A percentile compares a stretch with the other conserved stretches of the same genome.
phyloP scores from a whole-genome alignment of 2,113 vertebrate genomes.

The Equus przewalskii region DNA sequence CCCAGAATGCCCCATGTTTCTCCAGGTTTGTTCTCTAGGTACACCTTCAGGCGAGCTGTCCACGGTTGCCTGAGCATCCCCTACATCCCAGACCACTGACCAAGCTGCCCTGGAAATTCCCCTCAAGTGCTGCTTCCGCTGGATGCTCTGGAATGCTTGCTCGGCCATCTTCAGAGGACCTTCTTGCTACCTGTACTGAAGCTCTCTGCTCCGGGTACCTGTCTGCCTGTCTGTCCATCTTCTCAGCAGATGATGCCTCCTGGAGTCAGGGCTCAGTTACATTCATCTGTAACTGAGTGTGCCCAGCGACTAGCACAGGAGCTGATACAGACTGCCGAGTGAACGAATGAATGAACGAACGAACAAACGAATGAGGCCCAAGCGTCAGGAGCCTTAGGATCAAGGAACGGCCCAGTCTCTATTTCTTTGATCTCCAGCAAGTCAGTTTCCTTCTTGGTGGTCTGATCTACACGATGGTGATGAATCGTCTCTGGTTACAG shows the following conservation, averaged over 20 bases:
- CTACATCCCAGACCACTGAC: background rate
- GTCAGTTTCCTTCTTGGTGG: background rate
- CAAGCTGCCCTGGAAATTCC: background rate
- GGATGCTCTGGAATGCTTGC: background rate
- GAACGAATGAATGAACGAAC: background rate
- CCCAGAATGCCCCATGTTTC: background rate
- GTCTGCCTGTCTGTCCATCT: background rate
- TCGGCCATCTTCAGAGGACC: background rate
- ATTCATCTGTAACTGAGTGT: background rate
- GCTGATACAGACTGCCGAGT: background rate
- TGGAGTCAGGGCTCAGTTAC: background rate
- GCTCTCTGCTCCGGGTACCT: background rate
- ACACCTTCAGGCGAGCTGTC: background rate
- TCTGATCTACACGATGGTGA: background rate
- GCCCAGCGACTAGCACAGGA: background rate
- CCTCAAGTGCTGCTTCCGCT: background rate
- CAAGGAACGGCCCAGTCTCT: background rate
- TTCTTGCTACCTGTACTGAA: background rate
- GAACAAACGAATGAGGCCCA: background rate
- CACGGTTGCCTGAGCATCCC: background rate
- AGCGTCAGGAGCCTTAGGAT: background rate
- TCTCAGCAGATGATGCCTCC: background rate
- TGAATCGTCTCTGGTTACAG: background rate
- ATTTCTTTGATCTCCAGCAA: background rate
- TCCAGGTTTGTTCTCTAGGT: background rate